These are phyloP conservation scores for Mus spretus DNA, from an alignment of 2,797 vertebrate species.

Conservation along the genomic window DNA sequence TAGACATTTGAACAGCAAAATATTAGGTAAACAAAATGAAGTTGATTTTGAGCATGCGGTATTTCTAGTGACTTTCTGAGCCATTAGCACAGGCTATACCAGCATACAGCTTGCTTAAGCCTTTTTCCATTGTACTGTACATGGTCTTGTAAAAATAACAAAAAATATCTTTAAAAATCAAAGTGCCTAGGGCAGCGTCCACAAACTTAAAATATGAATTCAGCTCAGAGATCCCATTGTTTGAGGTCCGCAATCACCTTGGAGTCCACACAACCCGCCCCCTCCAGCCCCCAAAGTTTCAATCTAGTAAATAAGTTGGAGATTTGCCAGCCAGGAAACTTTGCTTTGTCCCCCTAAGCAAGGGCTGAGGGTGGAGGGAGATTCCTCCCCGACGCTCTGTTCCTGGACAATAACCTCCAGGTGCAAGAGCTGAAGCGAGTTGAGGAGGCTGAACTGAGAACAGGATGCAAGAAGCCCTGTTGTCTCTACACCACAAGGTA, in stretches of 20 bases:
- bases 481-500: constrained; percentile 63
- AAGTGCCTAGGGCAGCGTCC: constrained; percentile 34
- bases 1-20: constrained; percentile 76
- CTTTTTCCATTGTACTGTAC: constrained; percentile 80
- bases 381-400: constrained; percentile 28
- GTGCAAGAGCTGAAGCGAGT: constrained; percentile 55
- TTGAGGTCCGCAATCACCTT: constrained; percentile 65
- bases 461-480: constrained; percentile 57
- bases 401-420: constrained; percentile 67
- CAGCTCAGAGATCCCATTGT: constrained; percentile 74
- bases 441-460: constrained; percentile 71
- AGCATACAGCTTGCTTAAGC: constrained; percentile 70
- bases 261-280: constrained; percentile 2
- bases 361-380: constrained; percentile 53
- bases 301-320: constrained; percentile 79
- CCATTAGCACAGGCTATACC: constrained; percentile 73
- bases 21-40: constrained; percentile 85
- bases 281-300: constrained; percentile 74
- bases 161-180: constrained; percentile 68
- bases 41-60: constrained; percentile 81
- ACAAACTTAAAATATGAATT: constrained; percentile 69
- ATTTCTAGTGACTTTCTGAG: constrained; percentile 79
- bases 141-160: constrained; percentile 64
- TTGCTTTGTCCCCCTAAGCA: constrained; percentile 71
- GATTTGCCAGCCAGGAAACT: constrained; percentile 73